Evolutionary conservation across 2,113 vertebrate genomes (phyloP).

Genomic region (Brachyistius frenatus): DNA sequence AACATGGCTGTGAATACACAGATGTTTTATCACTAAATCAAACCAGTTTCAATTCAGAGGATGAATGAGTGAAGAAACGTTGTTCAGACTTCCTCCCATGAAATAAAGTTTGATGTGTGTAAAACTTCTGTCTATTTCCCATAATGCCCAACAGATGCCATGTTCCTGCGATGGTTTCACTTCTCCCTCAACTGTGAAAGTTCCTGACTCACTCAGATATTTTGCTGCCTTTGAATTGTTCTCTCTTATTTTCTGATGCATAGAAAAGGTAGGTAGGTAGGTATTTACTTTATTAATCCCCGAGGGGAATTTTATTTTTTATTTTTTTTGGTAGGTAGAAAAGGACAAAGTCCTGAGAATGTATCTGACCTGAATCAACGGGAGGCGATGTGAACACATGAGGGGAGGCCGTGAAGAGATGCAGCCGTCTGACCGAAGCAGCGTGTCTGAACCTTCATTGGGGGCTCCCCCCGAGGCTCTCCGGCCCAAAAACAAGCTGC

Average conservation of each 20-base stretch:
- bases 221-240: background rate
- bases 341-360: background rate
- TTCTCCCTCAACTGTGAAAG: background rate
- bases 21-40: too few relatives aligned
- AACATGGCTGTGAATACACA: too few relatives aligned
- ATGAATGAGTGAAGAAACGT: too few relatives aligned
- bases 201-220: background rate
- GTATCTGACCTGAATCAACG: background rate
- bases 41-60: too few relatives aligned
- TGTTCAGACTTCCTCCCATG: too few relatives aligned
- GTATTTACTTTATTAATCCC: too few relatives aligned
- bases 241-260: background rate
- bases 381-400: background rate
- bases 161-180: background rate
- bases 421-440: conserved; percentile 1
- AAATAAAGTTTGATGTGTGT: too few relatives aligned
- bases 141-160: background rate
- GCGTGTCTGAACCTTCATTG: conserved; percentile 30
- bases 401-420: background rate
- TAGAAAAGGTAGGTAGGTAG: too few relatives aligned
- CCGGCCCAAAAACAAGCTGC: conserved; percentile 26
- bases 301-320: too few relatives aligned
- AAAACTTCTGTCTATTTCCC: background rate
- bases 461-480: conserved; percentile 12
- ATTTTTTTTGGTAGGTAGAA: background rate